Evolutionary conservation across 1,140 invertebrate genomes (phyloP).

Genomic region (Papilio polytes): DNA sequence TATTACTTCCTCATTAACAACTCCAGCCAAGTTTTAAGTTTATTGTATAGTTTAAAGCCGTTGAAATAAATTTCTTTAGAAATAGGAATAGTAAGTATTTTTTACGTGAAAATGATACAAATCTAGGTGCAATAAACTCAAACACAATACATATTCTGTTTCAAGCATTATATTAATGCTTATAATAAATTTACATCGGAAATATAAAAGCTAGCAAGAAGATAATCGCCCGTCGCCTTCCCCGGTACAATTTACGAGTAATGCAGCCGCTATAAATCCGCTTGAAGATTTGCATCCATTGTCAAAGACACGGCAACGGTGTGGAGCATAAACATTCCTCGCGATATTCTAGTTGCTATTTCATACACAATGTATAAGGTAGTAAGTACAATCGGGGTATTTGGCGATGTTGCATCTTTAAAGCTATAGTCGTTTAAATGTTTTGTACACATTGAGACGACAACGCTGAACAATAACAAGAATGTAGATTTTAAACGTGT

Average conservation of each 20-base stretch:
- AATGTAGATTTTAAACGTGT: too few relatives aligned
- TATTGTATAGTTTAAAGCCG: too few relatives aligned
- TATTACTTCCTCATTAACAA: too few relatives aligned
- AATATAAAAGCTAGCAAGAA: conserved; percentile 11
- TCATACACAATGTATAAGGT: neutral
- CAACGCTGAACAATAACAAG: too few relatives aligned
- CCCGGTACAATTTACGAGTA: conserved; percentile 8
- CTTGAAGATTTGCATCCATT: conserved; percentile 23
- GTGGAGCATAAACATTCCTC: conserved; percentile 6
- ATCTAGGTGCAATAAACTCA: neutral
- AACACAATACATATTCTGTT: neutral
- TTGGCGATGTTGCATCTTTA: too few relatives aligned
- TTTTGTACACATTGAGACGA: too few relatives aligned
- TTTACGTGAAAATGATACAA: neutral
- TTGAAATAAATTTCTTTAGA: too few relatives aligned
- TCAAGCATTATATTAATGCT: neutral
- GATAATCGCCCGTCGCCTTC: conserved; percentile 11
- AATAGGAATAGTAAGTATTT: neutral
- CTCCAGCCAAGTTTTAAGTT: too few relatives aligned
- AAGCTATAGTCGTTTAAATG: too few relatives aligned
- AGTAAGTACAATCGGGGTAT: neutral
- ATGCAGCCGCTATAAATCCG: conserved; percentile 15
- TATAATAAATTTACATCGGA: conserved; percentile 10
- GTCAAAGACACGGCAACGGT: neutral
- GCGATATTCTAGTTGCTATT: neutral